Conservation (phyloP, 2,797 vertebrate genomes). For the Petrocephalus sullivani region DNA sequence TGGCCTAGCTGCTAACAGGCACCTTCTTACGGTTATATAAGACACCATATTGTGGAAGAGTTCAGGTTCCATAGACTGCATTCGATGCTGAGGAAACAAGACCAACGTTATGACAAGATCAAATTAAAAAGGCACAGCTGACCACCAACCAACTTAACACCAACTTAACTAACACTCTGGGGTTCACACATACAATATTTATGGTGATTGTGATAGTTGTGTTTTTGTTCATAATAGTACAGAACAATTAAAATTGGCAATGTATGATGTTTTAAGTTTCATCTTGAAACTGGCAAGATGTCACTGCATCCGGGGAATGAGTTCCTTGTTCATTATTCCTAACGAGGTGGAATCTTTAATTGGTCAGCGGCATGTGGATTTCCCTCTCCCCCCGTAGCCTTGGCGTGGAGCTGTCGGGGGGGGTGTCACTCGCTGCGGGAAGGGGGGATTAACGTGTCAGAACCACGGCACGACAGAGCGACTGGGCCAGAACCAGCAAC, state of each 20-base stretch:
- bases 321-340: slow-evolving; percentile 39
- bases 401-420: slow-evolving; percentile 35
- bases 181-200: not conserved
- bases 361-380: slow-evolving; percentile 36
- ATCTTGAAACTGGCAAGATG: slow-evolving; percentile 39
- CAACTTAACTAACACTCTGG: not conserved
- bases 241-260: slow-evolving; percentile 4
- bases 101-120: not conserved
- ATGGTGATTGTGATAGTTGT: not conserved
- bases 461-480: not conserved
- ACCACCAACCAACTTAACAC: not conserved
- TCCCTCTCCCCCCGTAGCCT: slow-evolving; percentile 21
- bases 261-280: slow-evolving; percentile 33
- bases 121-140: not conserved
- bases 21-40: not conserved
- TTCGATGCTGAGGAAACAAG: not conserved
- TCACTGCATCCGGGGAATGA: slow-evolving; percentile 29
- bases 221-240: not conserved
- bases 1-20: not conserved
- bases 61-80: not conserved
- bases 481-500: not conserved
- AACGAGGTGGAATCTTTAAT: slow-evolving; percentile 42
- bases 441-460: slow-evolving; percentile 32
- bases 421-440: slow-evolving; percentile 27
- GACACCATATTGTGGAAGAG: not conserved